phyloP scores from a whole-genome alignment of 1,140 invertebrate genomes.

The Alviniconcha marisindica region DNA sequence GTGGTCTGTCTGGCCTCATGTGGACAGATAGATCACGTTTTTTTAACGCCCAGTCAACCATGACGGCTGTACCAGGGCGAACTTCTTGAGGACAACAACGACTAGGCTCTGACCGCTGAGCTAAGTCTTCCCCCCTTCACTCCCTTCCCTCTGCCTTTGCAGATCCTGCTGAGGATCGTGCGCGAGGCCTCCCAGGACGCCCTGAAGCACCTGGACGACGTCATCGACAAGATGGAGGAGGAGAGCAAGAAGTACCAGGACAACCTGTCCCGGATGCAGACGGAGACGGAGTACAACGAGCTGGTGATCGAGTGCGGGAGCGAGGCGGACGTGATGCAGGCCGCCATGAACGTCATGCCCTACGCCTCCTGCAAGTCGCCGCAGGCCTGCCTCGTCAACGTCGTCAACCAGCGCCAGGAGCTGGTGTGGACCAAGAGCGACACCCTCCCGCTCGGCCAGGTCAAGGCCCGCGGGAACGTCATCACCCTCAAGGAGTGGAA shows the following conservation, averaged over 20 bases:
- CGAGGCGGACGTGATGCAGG: constrained; percentile 28
- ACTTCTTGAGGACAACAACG: no score
- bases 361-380: neutral
- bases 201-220: constrained; percentile 3
- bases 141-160: no score
- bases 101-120: no score
- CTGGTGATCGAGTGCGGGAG: constrained; percentile 14
- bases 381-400: neutral
- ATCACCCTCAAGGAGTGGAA: neutral
- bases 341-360: constrained; percentile 5
- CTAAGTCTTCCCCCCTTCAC: no score
- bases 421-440: neutral
- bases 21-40: no score
- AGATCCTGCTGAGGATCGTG: constrained; percentile 5
- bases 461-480: no score
- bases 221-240: constrained; percentile 6
- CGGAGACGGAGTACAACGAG: constrained; percentile 14
- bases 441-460: neutral
- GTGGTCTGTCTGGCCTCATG: no score
- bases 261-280: neutral
- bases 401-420: neutral
- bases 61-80: no score
- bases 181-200: neutral
- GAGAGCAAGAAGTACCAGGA: neutral
- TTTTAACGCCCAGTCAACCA: no score